A percentile compares a stretch with the other conserved stretches of the same genome.
Conservation (phyloP, 1,140 invertebrate species). For the Agraylea sexmaculata region DNA sequence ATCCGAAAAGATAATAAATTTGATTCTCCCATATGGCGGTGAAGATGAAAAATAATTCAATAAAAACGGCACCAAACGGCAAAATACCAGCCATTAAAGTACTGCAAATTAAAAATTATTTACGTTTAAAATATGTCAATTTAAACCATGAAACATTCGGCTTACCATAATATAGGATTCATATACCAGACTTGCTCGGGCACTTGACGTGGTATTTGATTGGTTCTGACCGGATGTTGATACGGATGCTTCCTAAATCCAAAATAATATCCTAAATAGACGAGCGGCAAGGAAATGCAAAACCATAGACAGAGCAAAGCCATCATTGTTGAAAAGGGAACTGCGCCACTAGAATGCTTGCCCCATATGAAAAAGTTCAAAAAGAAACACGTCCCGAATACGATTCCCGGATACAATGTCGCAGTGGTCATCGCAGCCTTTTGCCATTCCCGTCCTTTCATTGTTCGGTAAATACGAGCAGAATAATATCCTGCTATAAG, state of each 20-base stretch:
- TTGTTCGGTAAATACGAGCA: slow-evolving; percentile 87
- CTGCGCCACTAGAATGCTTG: slow-evolving; percentile 91
- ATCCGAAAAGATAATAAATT: slow-evolving; percentile 98
- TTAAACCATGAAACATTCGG: too few species aligned
- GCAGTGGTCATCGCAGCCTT: slow-evolving; percentile 87
- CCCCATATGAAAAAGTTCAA: slow-evolving; percentile 98
- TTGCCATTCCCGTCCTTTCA: slow-evolving; percentile 89
- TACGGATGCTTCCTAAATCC: slow-evolving; percentile 93
- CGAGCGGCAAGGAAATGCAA: slow-evolving; percentile 88
- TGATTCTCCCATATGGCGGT: slow-evolving; percentile 98
- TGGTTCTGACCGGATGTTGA: slow-evolving; percentile 94
- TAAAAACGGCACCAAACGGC: slow-evolving; percentile 96
- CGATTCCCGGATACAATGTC: slow-evolving; percentile 82
- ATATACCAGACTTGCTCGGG: slow-evolving; percentile 97
- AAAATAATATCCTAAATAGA: slow-evolving; percentile 94
- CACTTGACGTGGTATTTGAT: slow-evolving; percentile 96
- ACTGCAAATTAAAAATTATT: slow-evolving; percentile 50
- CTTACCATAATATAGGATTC: slow-evolving; percentile 82
- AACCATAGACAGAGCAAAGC: slow-evolving; percentile 89
- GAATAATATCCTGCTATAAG: slow-evolving; percentile 92
- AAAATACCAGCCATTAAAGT: slow-evolving; percentile 92
- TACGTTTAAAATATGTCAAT: too few species aligned
- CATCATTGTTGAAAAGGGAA: slow-evolving; percentile 94
- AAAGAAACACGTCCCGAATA: slow-evolving; percentile 84
- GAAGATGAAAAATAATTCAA: slow-evolving; percentile 91